Evolutionary conservation across 2,888 invertebrate genomes (phyloP).

Genomic region (Alitta virens): DNA sequence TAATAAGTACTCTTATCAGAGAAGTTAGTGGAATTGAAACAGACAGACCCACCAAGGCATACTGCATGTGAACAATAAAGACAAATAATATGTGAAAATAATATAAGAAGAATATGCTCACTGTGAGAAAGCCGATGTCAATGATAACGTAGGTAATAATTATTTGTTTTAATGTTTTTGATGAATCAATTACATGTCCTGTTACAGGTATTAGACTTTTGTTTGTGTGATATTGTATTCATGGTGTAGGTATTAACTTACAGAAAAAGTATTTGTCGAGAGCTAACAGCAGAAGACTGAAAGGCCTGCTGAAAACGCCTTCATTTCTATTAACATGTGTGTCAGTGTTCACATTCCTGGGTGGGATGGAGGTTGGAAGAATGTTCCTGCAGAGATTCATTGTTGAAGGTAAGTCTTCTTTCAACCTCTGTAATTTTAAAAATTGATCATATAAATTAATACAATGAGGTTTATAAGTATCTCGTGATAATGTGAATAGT

Average conservation of each 20-base stretch:
- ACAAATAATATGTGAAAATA: no score
- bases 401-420: conserved; percentile 5
- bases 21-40: neutral
- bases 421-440: no score
- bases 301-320: conserved; percentile 8
- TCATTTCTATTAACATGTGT: conserved; percentile 15
- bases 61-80: no score
- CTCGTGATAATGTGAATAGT: no score
- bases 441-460: no score
- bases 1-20: neutral
- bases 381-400: conserved; percentile 1
- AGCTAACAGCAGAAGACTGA: conserved; percentile 7
- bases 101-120: neutral
- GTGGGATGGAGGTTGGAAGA: conserved; percentile 11
- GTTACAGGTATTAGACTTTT: neutral
- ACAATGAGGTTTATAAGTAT: no score
- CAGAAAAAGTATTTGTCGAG: conserved; percentile 14
- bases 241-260: neutral
- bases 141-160: no score
- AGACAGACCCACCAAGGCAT: neutral
- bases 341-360: conserved; percentile 22
- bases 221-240: neutral
- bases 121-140: no score
- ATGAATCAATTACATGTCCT: neutral
- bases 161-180: no score